phyloP scores from a whole-genome alignment of 2,888 invertebrate genomes.

The Diarsia rubi region DNA sequence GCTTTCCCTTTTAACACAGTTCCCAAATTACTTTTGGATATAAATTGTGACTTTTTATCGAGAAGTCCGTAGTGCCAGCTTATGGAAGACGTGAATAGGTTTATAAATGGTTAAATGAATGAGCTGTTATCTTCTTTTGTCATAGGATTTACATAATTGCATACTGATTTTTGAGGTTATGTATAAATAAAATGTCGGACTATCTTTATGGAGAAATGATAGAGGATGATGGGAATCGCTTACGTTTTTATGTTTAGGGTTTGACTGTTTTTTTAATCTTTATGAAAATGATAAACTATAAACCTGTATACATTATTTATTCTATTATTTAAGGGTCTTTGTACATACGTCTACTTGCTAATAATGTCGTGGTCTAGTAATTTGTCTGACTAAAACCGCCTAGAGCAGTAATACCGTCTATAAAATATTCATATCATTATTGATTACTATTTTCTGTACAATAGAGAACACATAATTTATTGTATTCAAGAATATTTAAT shows the following conservation, averaged over 20 bases:
- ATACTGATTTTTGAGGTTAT: conserved; percentile 37
- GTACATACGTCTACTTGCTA: background rate
- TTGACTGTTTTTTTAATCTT: conserved; percentile 1
- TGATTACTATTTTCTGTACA: conserved; percentile 6
- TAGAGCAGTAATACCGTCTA: background rate
- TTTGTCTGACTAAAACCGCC: background rate
- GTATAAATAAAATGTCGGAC: conserved; percentile 18
- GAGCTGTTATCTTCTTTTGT: conserved; percentile 44
- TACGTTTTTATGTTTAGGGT: conserved; percentile 8
- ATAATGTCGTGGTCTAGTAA: background rate
- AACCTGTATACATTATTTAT: background rate
- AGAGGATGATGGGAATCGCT: background rate
- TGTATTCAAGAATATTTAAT: conserved; percentile 25
- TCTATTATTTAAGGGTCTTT: background rate
- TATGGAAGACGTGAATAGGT: conserved; percentile 45
- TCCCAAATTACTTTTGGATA: conserved; percentile 59
- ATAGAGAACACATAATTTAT: conserved; percentile 17
- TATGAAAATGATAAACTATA: background rate
- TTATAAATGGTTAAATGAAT: conserved; percentile 58
- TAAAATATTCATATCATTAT: background rate
- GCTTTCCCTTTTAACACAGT: conserved; percentile 71
- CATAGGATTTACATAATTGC: conserved; percentile 53
- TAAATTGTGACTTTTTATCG: conserved; percentile 61
- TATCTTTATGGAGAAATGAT: conserved; percentile 17
- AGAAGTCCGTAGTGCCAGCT: conserved; percentile 41